These are phyloP conservation scores for Dryobates pubescens DNA, from an alignment of 2,797 vertebrate species.

Conservation along the genomic window DNA sequence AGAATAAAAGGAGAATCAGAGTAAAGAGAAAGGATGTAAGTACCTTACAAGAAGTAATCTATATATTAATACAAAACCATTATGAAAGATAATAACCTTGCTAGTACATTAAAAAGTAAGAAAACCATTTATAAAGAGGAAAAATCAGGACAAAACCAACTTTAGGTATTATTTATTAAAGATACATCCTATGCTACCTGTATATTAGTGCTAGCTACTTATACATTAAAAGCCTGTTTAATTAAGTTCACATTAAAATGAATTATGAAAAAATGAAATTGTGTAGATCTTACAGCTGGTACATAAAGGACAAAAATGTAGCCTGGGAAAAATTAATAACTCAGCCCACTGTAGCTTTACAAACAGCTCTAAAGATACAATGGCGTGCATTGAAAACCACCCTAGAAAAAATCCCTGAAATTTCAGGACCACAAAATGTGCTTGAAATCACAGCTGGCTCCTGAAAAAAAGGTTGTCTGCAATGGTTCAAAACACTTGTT, in stretches of 20 bases:
- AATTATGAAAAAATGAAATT: conserved; percentile 21
- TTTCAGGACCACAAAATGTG: not conserved
- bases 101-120: not conserved
- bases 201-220: not conserved
- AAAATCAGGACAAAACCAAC: not conserved
- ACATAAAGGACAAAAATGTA: not conserved
- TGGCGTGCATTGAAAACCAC: not conserved
- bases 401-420: not conserved
- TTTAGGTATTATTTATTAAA: conserved; percentile 16
- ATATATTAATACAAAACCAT: not conserved
- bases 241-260: not conserved
- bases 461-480: not conserved
- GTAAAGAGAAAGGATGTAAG: not conserved
- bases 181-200: not conserved
- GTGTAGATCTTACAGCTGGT: not conserved
- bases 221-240: not conserved
- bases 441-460: not conserved
- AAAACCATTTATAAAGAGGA: conserved; percentile 8
- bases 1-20: not conserved
- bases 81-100: conserved; percentile 2
- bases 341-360: not conserved
- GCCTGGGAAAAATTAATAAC: not conserved
- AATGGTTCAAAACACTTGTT: not conserved
- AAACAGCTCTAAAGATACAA: not conserved
- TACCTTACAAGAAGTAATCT: not conserved